A percentile compares a stretch with the other conserved stretches of the same genome.
Evolutionary conservation across 1,140 invertebrate genomes (phyloP).

Genomic region (Megathymus violae): DNA sequence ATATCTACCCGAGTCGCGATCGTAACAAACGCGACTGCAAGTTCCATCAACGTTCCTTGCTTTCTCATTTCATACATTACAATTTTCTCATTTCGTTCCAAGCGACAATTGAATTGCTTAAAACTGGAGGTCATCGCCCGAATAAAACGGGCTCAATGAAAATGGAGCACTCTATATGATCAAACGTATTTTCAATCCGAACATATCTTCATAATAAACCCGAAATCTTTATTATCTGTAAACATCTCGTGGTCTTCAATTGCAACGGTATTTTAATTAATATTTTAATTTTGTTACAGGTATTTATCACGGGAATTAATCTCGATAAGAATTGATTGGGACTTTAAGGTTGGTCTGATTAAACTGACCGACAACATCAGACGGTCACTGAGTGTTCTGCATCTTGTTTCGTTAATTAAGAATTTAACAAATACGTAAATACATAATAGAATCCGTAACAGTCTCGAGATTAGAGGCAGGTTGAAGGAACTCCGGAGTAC

Average conservation of each 20-base stretch:
- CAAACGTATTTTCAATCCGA: conserved; percentile 42
- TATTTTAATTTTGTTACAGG: conserved; percentile 58
- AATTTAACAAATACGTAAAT: conserved; percentile 17
- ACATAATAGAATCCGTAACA: conserved; percentile 9
- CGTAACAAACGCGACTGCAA: conserved; percentile 29
- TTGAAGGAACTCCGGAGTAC: conserved; percentile 49
- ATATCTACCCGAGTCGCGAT: conserved; percentile 40
- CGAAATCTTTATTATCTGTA: conserved; percentile 1
- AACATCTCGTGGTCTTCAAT: not conserved
- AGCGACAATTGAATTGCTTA: conserved; percentile 38
- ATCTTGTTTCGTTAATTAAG: conserved; percentile 14
- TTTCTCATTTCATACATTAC: conserved; percentile 38
- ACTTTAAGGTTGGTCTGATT: conserved; percentile 57
- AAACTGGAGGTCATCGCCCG: conserved; percentile 42
- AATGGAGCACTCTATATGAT: conserved; percentile 34
- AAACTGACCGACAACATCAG: not conserved
- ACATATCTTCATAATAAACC: conserved; percentile 32
- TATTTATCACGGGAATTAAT: conserved; percentile 39
- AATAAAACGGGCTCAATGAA: conserved; percentile 45
- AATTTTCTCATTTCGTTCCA: conserved; percentile 45
- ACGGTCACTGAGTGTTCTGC: not conserved
- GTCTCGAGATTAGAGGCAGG: conserved; percentile 15
- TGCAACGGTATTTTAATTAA: conserved; percentile 18
- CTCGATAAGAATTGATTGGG: conserved; percentile 19
- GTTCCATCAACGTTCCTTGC: conserved; percentile 37